Evolutionary conservation across 2,113 vertebrate species (phyloP), one percentile per base, ranked within the genome.

Genomic region (Scomber colias): DNA sequence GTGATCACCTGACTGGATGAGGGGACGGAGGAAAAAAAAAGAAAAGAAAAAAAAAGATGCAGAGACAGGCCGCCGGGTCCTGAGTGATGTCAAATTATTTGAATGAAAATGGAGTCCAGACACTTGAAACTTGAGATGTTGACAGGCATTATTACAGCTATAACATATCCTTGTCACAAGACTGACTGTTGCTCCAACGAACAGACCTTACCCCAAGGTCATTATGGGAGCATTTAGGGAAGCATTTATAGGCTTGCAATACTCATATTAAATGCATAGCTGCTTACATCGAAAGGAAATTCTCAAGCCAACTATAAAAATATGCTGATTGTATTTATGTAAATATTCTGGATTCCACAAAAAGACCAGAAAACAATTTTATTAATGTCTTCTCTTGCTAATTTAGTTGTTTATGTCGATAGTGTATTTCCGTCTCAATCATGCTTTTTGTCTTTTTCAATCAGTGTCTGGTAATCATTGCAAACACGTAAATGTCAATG

Each of bases 31-130:
- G 45, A 19, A 72, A 48, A 24, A 49, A 10, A 3, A 5, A 4
- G 46, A 27, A 44, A 61, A 30, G 19, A 54, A 35, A 48, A 49
- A 45, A 31, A 51, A 56, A 61, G 31, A 83, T 6, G 31, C 53
- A 66, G 61, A 82, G 79, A 77, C 68, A 51, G 68, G 63, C 53
- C 45, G 71, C 24, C 79, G 91, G 94, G 93, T 93, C 94, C 87
- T 85, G 92, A 93, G 94, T 85, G 27, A 67, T 49, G 91, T 95
- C 95, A 90, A 93, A 95, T 66, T 92, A 95, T 94, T 93, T 87
- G 93, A 93, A 88, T 93, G 94, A 82, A 86, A 79, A 70, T 30
- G 79, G 68, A 84, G 63, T 61, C 44, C n/a, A 76, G 75, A 87
- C 65, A 64, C 71, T 81, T 68, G 10, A 62, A 77, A 88, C 71